Conservation (phyloP, 1,140 invertebrate species). For the Caenorhabditis inopinata region DNA sequence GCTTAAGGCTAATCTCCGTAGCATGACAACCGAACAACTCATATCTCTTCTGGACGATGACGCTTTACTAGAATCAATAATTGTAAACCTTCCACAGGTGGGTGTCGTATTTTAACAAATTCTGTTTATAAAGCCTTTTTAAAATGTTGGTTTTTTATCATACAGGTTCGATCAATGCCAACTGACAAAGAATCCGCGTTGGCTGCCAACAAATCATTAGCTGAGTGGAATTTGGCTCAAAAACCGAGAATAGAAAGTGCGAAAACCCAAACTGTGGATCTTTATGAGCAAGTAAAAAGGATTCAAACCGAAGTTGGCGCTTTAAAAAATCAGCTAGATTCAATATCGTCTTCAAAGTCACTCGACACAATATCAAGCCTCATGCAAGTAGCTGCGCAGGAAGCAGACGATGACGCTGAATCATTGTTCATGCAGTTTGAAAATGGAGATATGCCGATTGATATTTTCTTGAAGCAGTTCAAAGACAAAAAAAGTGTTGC, state of each 20-base stretch:
- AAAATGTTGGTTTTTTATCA: too few species aligned
- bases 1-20: slow-evolving; percentile 21
- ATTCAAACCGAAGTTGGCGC: not conserved
- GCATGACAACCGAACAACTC: not conserved
- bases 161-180: slow-evolving; percentile 42
- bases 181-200: slow-evolving; percentile 32
- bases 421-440: slow-evolving; percentile 14
- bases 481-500: slow-evolving; percentile 35
- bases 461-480: slow-evolving; percentile 39
- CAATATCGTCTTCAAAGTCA: not conserved
- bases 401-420: slow-evolving; percentile 41
- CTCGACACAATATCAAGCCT: slow-evolving; percentile 21
- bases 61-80: not conserved
- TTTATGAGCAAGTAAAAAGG: slow-evolving; percentile 1
- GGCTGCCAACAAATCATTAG: slow-evolving; percentile 34
- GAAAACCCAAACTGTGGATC: not conserved
- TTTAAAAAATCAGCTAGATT: slow-evolving; percentile 19
- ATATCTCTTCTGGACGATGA: not conserved
- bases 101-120: not conserved
- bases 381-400: slow-evolving; percentile 41
- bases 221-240: slow-evolving; percentile 41
- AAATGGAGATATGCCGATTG: not conserved
- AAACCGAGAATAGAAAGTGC: slow-evolving; percentile 22
- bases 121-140: too few species aligned
- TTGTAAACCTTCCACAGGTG: slow-evolving; percentile 1